Evolutionary conservation across 2,113 vertebrate genomes (phyloP).

Genomic region (Macquaria australasica): DNA sequence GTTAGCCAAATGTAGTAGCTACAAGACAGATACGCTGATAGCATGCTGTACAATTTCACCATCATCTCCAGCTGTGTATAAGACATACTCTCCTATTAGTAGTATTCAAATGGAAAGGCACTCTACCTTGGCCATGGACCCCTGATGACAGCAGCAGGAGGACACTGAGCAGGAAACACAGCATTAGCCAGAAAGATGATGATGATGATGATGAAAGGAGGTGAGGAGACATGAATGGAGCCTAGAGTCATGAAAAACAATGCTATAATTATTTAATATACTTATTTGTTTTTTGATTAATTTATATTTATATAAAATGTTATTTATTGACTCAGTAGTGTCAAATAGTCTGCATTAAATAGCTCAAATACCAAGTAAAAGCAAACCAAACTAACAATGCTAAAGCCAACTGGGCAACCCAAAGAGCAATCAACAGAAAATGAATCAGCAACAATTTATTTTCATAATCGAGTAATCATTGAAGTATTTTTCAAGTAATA

Average conservation of each 20-base stretch:
- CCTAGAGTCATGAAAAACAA: slow-evolving; percentile 55
- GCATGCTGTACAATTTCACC: not conserved
- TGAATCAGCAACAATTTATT: not conserved
- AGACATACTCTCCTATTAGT: not conserved
- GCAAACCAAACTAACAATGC: not conserved
- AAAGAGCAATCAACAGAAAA: not conserved
- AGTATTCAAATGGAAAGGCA: not conserved
- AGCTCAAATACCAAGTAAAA: not conserved
- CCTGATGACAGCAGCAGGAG: slow-evolving; percentile 71
- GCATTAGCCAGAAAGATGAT: slow-evolving; percentile 53
- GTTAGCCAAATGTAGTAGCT: not conserved
- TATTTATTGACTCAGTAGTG: not conserved
- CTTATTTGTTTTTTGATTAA: not conserved
- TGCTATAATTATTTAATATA: not conserved
- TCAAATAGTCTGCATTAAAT: not conserved
- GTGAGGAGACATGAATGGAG: slow-evolving; percentile 56
- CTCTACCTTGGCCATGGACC: slow-evolving; percentile 82
- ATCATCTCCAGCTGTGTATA: not conserved
- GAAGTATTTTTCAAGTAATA: not conserved
- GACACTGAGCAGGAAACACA: slow-evolving; percentile 53
- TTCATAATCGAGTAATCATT: not conserved
- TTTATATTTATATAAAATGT: not conserved
- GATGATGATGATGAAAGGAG: slow-evolving; percentile 23
- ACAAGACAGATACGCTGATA: too few relatives aligned
- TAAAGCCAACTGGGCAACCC: not conserved